A percentile compares a stretch with the other conserved stretches of the same genome.
These are phyloP conservation scores for Conus betulinus DNA, from an alignment of 1,140 invertebrate species.

Conservation along the genomic window DNA sequence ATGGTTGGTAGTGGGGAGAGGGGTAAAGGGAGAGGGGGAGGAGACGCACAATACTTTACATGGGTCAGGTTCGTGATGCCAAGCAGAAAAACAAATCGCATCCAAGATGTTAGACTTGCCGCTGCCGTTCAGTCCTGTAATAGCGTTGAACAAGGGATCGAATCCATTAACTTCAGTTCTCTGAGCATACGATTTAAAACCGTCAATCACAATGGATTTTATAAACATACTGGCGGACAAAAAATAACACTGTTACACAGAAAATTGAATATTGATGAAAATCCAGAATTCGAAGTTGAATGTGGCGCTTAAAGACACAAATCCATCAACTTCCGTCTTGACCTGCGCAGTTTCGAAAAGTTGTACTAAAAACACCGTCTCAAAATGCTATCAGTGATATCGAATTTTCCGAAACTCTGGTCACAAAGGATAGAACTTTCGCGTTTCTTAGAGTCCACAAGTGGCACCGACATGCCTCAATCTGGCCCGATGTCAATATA, in stretches of 20 bases:
- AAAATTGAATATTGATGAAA: not conserved
- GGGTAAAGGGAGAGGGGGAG: not conserved
- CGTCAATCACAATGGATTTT: conserved; percentile 95
- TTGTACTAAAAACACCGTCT: not conserved
- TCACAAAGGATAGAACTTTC: too few relatives aligned
- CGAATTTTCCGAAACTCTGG: too few relatives aligned
- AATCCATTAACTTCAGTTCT: conserved; percentile 95
- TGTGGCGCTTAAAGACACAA: conserved; percentile 16
- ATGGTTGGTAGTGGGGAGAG: too few relatives aligned
- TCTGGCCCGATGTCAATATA: too few relatives aligned
- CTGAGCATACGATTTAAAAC: conserved; percentile 98
- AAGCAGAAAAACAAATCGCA: conserved; percentile 97
- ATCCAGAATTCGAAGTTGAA: conserved; percentile 17
- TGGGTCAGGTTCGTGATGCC: conserved; percentile 96
- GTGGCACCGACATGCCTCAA: too few relatives aligned
- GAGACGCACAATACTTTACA: conserved; percentile 78
- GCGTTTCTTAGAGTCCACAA: too few relatives aligned
- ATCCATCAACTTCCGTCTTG: conserved; percentile 19
- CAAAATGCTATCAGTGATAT: not conserved
- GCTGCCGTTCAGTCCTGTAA: conserved; percentile 98
- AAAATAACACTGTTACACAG: not conserved
- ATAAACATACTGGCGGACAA: conserved; percentile 86
- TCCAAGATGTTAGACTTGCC: conserved; percentile 99
- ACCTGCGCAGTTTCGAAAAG: not conserved
- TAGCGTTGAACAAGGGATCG: conserved; percentile 97